Evolutionary conservation across 2,888 invertebrate genomes (phyloP).

Genomic region (Epistrophe grossulariae): DNA sequence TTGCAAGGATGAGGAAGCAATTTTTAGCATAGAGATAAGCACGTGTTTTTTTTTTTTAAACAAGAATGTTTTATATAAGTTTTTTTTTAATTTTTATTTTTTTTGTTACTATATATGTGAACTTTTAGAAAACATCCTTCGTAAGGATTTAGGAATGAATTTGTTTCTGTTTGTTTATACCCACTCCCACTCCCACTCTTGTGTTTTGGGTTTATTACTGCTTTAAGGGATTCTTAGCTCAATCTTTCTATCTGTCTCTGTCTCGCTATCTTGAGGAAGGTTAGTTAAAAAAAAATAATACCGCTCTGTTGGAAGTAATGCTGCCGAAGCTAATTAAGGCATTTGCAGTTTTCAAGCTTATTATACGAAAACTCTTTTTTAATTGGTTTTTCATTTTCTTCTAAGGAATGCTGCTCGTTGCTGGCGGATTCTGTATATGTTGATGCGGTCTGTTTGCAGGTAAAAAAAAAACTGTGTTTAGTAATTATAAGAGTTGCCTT

Average conservation of each 20-base stretch:
- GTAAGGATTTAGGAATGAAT: conserved; percentile 18
- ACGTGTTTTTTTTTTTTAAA: conserved; percentile 51
- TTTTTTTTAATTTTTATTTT: conserved; percentile 27
- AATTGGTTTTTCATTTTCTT: conserved; percentile 60
- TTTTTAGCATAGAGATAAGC: conserved; percentile 66
- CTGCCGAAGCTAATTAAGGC: conserved; percentile 63
- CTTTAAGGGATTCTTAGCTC: conserved; percentile 38
- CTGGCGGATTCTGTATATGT: background rate
- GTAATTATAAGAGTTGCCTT: conserved; percentile 55
- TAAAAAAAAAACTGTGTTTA: conserved; percentile 37
- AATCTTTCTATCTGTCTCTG: too few relatives aligned
- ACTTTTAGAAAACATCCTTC: conserved; percentile 30
- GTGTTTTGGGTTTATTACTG: conserved; percentile 62
- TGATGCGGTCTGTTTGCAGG: background rate
- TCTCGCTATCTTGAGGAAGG: background rate
- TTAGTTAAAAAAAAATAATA: conserved; percentile 3
- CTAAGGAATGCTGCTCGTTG: background rate
- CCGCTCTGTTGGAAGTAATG: conserved; percentile 4
- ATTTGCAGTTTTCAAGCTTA: conserved; percentile 61
- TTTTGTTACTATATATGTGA: conserved; percentile 25
- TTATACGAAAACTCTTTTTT: conserved; percentile 61
- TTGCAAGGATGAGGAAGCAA: conserved; percentile 53
- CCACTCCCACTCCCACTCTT: conserved; percentile 44
- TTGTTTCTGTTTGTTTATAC: conserved; percentile 49
- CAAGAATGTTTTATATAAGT: conserved; percentile 65